Base-by-base conservation (phyloP, 1,140 invertebrate genomes). In the Neotoxoptera formosana region DNA sequence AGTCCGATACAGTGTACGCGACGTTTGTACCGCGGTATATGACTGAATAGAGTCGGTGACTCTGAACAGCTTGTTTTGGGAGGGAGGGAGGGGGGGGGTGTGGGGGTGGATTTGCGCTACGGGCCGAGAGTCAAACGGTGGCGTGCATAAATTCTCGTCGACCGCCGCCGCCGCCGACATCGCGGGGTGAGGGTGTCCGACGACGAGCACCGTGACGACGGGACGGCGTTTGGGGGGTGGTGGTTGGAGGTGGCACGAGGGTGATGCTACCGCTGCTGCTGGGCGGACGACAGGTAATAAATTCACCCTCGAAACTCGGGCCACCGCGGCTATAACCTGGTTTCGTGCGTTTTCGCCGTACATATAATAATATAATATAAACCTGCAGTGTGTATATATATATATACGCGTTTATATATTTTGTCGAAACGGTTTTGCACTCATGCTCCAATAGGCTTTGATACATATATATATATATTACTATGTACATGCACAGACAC, bases 201-300 rank as follows among this genome's bases (percentile, higher is more conserved):
- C 36, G 88, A 56, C 67, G 76, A 36, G 21, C n/a, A 83, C 91
- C 34, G 25, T 47, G 30, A 25, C n/a, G 91, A 84, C 47, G n/a
- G 87, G 23, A 34, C 17, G 45, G 86, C 4, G 23, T 87, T 25
- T 7, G 41, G 6, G 23, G 41, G 36, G 41, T 2, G 4, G n/a
- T n/a, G n/a, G n/a, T n/a, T n/a, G 41, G 41, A 41, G 41, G 1
- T 1, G 23, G 83, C 21, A 41, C 21, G 83, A 45, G 60, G 30
- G 60, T n/a, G 60, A 45, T 25, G 36, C n/a, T n/a, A n/a, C 21
- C 23, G 45, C 45, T 53, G 36, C 83, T 7, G 87, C 47, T 34
- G 48, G 90, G 60, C n/a, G 48, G 47, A 51, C n/a, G 30, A 23
- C 45, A 83, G 91, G 91, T 84, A 92, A 92, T 92, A 92, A 92